Conservation (phyloP, 2,888 invertebrate species). For the Nemapogon koenigi region DNA sequence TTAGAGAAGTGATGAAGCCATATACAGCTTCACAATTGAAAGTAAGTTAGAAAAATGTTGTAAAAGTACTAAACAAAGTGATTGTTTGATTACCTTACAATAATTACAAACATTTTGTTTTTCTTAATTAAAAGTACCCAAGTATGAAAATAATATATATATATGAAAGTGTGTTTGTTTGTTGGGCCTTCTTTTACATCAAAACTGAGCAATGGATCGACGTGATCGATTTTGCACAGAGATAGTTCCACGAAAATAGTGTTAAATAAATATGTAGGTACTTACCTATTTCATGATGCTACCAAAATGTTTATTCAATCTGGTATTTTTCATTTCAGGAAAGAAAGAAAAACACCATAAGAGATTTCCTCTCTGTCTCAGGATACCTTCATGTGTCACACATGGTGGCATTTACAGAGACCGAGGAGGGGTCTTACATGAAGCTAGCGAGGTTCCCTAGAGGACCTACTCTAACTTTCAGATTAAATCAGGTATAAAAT, state of each 20-base stretch:
- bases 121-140: neutral
- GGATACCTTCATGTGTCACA: constrained; percentile 93
- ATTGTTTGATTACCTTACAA: too few species aligned
- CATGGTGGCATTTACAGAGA: constrained; percentile 87
- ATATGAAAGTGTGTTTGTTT: too few species aligned
- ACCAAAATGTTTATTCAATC: too few species aligned
- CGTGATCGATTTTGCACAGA: too few species aligned
- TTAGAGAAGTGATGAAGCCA: constrained; percentile 95
- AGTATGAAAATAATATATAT: neutral
- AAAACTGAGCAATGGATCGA: neutral
- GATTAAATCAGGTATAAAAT: constrained; percentile 68
- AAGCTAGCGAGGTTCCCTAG: constrained; percentile 85
- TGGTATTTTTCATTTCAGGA: constrained; percentile 60
- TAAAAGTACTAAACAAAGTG: too few species aligned
- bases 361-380: constrained; percentile 93
- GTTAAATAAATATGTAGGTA: too few species aligned
- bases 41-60: constrained; percentile 64
- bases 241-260: too few species aligned
- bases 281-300: too few species aligned
- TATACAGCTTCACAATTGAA: constrained; percentile 91
- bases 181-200: too few species aligned
- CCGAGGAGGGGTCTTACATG: constrained; percentile 84
- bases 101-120: neutral
- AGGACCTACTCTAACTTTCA: constrained; percentile 93
- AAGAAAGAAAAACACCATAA: constrained; percentile 89